These are phyloP conservation scores for Sebastes oblongus DNA, from an alignment of 2,797 vertebrate species.

Conservation along the genomic window DNA sequence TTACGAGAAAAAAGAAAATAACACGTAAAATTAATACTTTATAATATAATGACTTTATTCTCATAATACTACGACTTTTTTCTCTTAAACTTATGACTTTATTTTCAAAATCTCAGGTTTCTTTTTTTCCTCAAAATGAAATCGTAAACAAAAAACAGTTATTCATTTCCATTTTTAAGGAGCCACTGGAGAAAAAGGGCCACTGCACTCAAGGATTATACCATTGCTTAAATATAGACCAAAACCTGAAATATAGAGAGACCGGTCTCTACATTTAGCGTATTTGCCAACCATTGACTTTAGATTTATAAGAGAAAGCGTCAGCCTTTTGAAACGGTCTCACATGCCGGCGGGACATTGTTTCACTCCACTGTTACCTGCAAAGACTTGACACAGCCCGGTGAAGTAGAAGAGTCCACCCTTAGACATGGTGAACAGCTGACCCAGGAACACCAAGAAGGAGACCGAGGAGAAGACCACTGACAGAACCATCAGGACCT, in stretches of 20 bases:
- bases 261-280: not conserved
- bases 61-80: too few relatives aligned
- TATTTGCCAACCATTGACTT: not conserved
- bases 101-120: too few relatives aligned
- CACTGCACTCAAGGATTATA: not conserved
- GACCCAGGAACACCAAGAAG: constrained; percentile 91
- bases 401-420: constrained; percentile 92
- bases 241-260: not conserved
- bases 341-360: not conserved
- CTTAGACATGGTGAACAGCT: constrained; percentile 89
- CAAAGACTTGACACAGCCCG: constrained; percentile 89
- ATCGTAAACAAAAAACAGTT: too few relatives aligned
- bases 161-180: too few relatives aligned
- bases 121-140: too few relatives aligned
- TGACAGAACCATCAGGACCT: constrained; percentile 90
- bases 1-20: too few relatives aligned
- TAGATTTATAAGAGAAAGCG: not conserved
- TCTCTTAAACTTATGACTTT: too few relatives aligned
- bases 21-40: too few relatives aligned
- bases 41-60: too few relatives aligned
- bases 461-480: constrained; percentile 89
- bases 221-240: not conserved
- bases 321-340: not conserved
- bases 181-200: not conserved
- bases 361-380: constrained; percentile 76